Conservation (phyloP, 2,888 invertebrate species). For the Gisinianus flammeolus region DNA sequence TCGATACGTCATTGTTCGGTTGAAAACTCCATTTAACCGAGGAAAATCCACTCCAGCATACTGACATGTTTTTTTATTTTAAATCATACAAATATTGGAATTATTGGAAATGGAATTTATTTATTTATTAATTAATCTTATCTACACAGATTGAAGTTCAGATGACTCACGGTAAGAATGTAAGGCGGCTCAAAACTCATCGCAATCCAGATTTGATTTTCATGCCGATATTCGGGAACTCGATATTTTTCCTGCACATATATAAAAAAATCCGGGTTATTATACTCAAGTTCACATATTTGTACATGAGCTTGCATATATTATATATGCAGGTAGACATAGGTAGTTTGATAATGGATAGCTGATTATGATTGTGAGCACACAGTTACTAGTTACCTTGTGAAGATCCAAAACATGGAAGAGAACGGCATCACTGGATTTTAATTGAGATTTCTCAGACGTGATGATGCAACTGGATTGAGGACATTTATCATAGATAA, state of each 20-base stretch:
- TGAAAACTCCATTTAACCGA: slow-evolving; percentile 69
- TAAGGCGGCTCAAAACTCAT: slow-evolving; percentile 73
- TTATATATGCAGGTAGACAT: too few species aligned
- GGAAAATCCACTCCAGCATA: slow-evolving; percentile 60
- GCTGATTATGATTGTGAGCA: too few species aligned
- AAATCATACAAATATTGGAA: too few species aligned
- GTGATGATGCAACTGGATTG: slow-evolving; percentile 52
- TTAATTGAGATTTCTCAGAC: slow-evolving; percentile 47
- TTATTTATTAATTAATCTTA: too few species aligned
- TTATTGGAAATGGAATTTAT: too few species aligned
- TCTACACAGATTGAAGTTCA: too few species aligned
- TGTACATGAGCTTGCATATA: too few species aligned
- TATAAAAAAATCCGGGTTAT: too few species aligned
- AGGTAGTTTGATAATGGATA: too few species aligned
- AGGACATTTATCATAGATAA: slow-evolving; percentile 52
- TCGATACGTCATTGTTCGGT: slow-evolving; percentile 66
- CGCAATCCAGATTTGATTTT: slow-evolving; percentile 72
- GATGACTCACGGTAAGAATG: slow-evolving; percentile 64
- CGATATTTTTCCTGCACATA: slow-evolving; percentile 64
- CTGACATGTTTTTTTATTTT: too few species aligned
- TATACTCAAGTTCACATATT: too few species aligned
- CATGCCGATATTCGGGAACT: slow-evolving; percentile 65
- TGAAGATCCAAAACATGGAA: slow-evolving; percentile 67
- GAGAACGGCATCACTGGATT: slow-evolving; percentile 68
- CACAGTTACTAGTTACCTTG: too few species aligned